Base-by-base conservation (phyloP, 2,888 invertebrate species). In the Chorisops tibialis region DNA sequence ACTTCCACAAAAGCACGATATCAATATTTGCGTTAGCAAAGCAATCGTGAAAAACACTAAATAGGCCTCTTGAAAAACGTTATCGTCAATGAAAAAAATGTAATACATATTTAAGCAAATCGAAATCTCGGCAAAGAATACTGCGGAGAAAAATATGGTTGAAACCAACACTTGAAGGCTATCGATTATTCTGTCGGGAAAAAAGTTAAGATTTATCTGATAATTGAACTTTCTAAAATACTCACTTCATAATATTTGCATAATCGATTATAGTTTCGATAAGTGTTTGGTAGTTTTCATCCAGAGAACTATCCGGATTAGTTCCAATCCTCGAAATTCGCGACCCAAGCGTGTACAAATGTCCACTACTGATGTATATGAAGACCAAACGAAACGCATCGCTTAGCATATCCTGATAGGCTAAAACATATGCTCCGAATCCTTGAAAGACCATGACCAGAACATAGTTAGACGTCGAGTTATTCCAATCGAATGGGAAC, bases 1-100 rank as follows among this genome's bases (percentile, higher is more conserved):
- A 35, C 45, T 62, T 11, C 62, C 58, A 11, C 49, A 62, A 19
- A 50, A 62, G 24, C 62, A 62, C 7, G 9, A 30, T 7, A 30
- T 30, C 30, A 30, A 2, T 30, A 9, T 2, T 30, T 1, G 30
- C 5, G 3, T 7, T 30, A 7, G 5, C 30, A 30, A 30, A 30
- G 30, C 30, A 30, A 30, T 5, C 30, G 30, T n/a, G n/a, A n/a
- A n/a, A n/a, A n/a, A 30, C 30, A 7, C 5, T 9, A 2, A 30
- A 5, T 30, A 30, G 30, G n/a, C n/a, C n/a, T n/a, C 30, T 7
- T 30, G 30, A n/a, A 30, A 30, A 30, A 2, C 30, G 3, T 5
- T 30, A 1, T 30, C 30, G 9, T 30, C 30, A 30, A 30, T 9
- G 7, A 30, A 9, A 30, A 30, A 30, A 30, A 30, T 30, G 30